Evolutionary conservation across 2,888 invertebrate species (phyloP).

Genomic region (Branchellion lobata): DNA sequence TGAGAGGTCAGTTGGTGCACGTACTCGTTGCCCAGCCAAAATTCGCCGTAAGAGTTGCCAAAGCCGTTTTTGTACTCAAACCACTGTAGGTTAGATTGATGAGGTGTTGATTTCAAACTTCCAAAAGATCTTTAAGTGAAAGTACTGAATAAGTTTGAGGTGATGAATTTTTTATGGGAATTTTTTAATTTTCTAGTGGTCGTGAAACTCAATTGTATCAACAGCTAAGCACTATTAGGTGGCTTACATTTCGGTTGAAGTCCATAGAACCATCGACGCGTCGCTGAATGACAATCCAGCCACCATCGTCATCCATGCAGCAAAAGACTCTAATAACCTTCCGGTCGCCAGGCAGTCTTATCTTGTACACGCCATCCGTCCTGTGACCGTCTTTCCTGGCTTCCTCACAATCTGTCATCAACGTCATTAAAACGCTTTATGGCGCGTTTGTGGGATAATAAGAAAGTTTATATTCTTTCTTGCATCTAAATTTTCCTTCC

Average conservation of each 20-base stretch:
- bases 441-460: neutral
- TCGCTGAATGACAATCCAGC: slow-evolving; percentile 57
- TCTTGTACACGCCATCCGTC: slow-evolving; percentile 57
- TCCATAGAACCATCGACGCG: slow-evolving; percentile 56
- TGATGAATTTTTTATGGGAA: too few species aligned
- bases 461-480: too few species aligned
- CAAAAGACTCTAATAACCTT: slow-evolving; percentile 57
- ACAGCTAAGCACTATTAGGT: too few species aligned
- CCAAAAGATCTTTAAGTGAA: too few species aligned
- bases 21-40: slow-evolving; percentile 59
- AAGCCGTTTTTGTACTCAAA: slow-evolving; percentile 60
- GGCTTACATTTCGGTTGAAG: slow-evolving; percentile 43
- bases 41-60: slow-evolving; percentile 60
- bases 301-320: slow-evolving; percentile 57
- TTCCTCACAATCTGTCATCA: slow-evolving; percentile 58
- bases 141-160: too few species aligned
- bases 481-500: too few species aligned
- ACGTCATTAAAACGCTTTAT: neutral
- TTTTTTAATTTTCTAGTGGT: too few species aligned
- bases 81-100: slow-evolving; percentile 52
- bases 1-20: slow-evolving; percentile 55
- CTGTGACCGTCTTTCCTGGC: slow-evolving; percentile 54
- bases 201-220: too few species aligned
- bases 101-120: too few species aligned
- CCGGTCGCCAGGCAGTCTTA: slow-evolving; percentile 53